A percentile compares a stretch with the other conserved stretches of the same genome.
Evolutionary conservation across 2,888 invertebrate genomes (phyloP).

Genomic region (Brachypalpus laphriformis): DNA sequence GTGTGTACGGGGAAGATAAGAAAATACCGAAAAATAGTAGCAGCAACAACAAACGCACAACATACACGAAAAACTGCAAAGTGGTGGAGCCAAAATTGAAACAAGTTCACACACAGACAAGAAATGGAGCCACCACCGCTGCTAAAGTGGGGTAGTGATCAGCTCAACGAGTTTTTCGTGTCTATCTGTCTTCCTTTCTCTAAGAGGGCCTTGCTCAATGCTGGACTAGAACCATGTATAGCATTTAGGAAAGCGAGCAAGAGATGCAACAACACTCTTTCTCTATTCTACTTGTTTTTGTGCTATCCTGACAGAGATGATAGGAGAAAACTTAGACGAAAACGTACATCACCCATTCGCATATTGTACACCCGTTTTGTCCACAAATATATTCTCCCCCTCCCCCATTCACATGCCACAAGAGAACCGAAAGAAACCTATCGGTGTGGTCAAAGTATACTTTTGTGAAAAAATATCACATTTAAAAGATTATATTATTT

Average conservation of each 20-base stretch:
- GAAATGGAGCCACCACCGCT: slow-evolving; percentile 26
- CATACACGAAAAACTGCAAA: slow-evolving; percentile 11
- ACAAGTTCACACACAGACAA: slow-evolving; percentile 33
- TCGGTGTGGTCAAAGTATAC: background rate
- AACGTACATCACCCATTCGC: slow-evolving; percentile 43
- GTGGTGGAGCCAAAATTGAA: slow-evolving; percentile 40
- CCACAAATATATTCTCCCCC: background rate
- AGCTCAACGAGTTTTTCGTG: slow-evolving; percentile 21
- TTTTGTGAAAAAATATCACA: too few species aligned
- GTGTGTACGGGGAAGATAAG: background rate
- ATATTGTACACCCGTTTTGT: slow-evolving; percentile 47
- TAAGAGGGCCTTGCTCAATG: slow-evolving; percentile 9
- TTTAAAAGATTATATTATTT: too few species aligned
- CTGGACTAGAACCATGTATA: background rate
- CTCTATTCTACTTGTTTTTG: slow-evolving; percentile 32
- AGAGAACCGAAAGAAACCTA: background rate
- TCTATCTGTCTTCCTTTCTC: slow-evolving; percentile 27
- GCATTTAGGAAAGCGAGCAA: background rate
- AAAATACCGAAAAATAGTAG: slow-evolving; percentile 18
- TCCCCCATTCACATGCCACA: background rate
- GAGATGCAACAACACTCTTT: slow-evolving; percentile 13
- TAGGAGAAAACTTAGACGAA: slow-evolving; percentile 25
- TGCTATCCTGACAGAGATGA: slow-evolving; percentile 30
- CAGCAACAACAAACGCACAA: slow-evolving; percentile 27
- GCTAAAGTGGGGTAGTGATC: background rate